Base-by-base conservation (phyloP, 2,797 vertebrate genomes). In the Carduelis carduelis region DNA sequence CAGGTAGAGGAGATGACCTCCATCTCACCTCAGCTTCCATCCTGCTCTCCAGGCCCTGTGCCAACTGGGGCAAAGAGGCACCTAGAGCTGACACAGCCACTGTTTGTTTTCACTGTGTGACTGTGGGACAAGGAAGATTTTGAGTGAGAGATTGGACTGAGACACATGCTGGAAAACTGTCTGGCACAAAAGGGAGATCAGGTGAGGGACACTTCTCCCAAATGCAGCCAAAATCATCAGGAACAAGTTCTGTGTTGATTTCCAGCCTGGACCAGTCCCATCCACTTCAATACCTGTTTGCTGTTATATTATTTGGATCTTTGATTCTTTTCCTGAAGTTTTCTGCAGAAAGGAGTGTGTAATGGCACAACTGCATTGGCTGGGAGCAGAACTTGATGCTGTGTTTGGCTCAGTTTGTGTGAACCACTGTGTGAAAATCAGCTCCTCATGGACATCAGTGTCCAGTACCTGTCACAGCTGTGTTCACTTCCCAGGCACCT, bases 1-100 rank as follows among this genome's bases (percentile, higher is more conserved):
- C 12, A 71, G 76, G 60, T 68, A 57, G 85, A 86, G 32, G 55
- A 65, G 69, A 60, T 70, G 85, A 87, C 75, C 68, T 95, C 64
- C 39, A 34, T 64, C 92, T 94, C 90, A 92, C 83, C 90, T 69
- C 47, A 1, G n/a, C 71, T n/a, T 72, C 70, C 70, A 44, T 47
- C 43, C 21, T 53, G 63, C 52, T 88, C 68, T 74, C 17, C 37
- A 50, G 39, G 34, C 64, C 8, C 14, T 46, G 52, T 64, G 70
- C 79, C 84, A 87, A 3, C 50, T 34, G 46, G 78, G 65, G 71
- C 72, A 93, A 49, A 1, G 6, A 39, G 47, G 61, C 74, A 83
- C 65, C 71, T 91, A 22, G 17, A 20, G 6, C 4, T 34, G 84
- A 57, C 75, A 75, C 27, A 34, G 65, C 17, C 35, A 32, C 60